A percentile compares a stretch with the other conserved stretches of the same genome.
phyloP scores from a whole-genome alignment of 2,113 vertebrate species.

The Pipa parva region DNA sequence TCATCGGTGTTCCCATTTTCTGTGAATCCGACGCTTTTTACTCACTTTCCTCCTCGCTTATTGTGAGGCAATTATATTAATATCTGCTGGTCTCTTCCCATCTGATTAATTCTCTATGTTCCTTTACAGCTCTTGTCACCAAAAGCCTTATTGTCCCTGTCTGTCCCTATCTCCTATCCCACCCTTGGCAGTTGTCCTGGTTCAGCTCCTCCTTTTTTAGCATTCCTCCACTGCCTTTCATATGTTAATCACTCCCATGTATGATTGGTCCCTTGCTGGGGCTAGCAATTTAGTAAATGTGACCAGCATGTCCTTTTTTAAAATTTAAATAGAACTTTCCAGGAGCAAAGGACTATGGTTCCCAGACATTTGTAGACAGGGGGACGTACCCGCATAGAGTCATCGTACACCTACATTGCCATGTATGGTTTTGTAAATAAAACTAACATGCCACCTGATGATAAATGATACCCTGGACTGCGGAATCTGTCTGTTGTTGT shows the following conservation, averaged over 20 bases:
- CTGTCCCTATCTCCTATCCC: not conserved
- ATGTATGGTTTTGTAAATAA: too few species aligned
- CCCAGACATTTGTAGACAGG: too few species aligned
- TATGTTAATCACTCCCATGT: conserved; percentile 21
- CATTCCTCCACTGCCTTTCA: conserved; percentile 19
- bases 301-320: too few species aligned
- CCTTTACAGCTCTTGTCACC: conserved; percentile 1
- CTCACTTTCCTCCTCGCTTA: not conserved
- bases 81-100: not conserved
- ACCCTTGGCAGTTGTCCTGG: not conserved
- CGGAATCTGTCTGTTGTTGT: too few species aligned
- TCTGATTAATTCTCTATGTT: conserved; percentile 10
- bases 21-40: not conserved
- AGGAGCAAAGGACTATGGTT: too few species aligned
- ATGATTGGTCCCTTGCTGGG: conserved; percentile 14
- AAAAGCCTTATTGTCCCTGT: conserved; percentile 8
- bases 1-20: not conserved
- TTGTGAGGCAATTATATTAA: not conserved
- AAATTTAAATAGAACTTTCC: too few species aligned
- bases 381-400: too few species aligned
- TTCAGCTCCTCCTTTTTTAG: conserved; percentile 2
- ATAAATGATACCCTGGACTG: not conserved
- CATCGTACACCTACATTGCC: too few species aligned
- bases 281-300: not conserved
- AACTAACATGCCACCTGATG: not conserved